These are phyloP conservation scores for Coregonus suidteri DNA, from an alignment of 2,797 vertebrate species.

Conservation along the genomic window DNA sequence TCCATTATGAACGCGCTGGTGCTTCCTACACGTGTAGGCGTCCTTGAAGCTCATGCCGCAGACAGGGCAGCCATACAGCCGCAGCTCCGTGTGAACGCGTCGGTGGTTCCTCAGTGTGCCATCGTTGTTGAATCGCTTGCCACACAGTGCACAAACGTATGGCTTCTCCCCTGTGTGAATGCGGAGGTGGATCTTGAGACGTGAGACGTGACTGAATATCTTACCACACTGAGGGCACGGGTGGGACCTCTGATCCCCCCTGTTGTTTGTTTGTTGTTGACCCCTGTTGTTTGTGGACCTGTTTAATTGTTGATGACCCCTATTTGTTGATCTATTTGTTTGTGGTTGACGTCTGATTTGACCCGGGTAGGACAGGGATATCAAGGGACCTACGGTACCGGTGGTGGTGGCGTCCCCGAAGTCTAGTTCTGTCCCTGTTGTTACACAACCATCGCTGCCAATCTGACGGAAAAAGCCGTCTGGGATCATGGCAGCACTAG, in stretches of 20 bases:
- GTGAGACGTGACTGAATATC: constrained; percentile 43
- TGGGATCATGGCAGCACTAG: not conserved
- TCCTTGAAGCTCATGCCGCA: constrained; percentile 54
- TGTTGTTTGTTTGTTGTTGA: not conserved
- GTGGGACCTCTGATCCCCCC: constrained; percentile 17
- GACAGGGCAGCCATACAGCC: constrained; percentile 42
- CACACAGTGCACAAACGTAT: constrained; percentile 42
- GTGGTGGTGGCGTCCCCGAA: not conserved
- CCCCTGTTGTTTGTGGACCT: not conserved
- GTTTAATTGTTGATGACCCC: not conserved
- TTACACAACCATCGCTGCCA: not conserved
- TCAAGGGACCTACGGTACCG: not conserved
- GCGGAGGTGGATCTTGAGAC: constrained; percentile 49
- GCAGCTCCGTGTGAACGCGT: constrained; percentile 46
- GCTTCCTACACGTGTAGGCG: constrained; percentile 51
- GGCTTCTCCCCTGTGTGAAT: constrained; percentile 56
- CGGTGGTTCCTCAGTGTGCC: constrained; percentile 52
- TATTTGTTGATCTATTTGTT: not conserved
- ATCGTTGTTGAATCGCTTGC: constrained; percentile 53
- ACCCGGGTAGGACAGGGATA: not conserved
- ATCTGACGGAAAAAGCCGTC: not conserved
- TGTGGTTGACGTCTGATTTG: not conserved
- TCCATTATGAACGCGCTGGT: constrained; percentile 42
- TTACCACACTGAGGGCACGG: constrained; percentile 48
- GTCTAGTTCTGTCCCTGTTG: not conserved